A percentile compares a stretch with the other conserved stretches of the same genome.
phyloP scores from a whole-genome alignment of 1,140 invertebrate genomes.

The Temnothorax longispinosus region DNA sequence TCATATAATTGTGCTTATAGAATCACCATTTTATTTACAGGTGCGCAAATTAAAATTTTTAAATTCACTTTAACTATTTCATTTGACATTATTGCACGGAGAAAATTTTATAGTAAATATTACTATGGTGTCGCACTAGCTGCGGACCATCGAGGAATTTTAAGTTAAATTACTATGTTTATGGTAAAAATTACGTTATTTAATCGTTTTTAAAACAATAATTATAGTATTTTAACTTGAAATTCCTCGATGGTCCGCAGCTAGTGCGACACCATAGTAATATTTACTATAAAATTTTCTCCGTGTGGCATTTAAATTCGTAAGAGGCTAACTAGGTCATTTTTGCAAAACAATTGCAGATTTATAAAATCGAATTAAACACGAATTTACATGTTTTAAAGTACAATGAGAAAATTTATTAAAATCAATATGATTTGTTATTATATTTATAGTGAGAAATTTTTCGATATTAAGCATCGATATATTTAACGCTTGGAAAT shows the following conservation, averaged over 20 bases:
- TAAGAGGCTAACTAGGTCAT: background rate
- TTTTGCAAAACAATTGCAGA: background rate
- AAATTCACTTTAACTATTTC: background rate
- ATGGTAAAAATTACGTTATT: no score
- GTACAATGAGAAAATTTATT: background rate
- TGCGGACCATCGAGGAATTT: no score
- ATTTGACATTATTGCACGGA: background rate
- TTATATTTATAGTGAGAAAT: no score
- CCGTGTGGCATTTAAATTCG: background rate
- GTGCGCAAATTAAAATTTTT: background rate
- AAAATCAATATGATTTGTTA: background rate
- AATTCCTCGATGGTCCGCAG: no score
- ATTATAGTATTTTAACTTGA: no score
- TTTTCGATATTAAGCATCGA: background rate
- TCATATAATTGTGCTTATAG: background rate
- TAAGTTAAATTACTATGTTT: no score
- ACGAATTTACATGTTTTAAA: background rate
- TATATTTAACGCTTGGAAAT: background rate
- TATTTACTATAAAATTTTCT: no score
- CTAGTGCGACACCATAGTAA: no score
- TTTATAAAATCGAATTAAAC: background rate
- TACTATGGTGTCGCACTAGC: no score
- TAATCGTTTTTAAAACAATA: no score
- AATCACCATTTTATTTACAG: background rate
- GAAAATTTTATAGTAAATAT: no score